Evolutionary conservation across 1,140 invertebrate species (phyloP), one percentile per base, ranked within the genome.

Genomic region (Drosophila lini): DNA sequence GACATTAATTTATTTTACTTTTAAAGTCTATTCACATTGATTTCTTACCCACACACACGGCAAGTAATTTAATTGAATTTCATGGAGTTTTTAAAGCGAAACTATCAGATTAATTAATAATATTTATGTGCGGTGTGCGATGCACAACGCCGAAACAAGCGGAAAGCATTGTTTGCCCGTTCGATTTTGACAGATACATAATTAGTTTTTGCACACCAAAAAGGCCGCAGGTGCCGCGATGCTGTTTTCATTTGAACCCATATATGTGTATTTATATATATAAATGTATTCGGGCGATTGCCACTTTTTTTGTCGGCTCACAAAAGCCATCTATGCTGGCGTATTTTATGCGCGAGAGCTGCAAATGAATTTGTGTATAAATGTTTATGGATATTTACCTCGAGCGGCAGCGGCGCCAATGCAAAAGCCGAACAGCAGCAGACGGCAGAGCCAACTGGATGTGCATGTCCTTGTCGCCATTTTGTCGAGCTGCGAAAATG

Each of bases 401-500:
- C 83, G 62, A 65, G 83, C 57, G 58, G 68, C 68, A 44, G 76
- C 83, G 84, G 80, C 83, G 84, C 83, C 83, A 86, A 83, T 89
- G 83, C 76, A 88, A 74, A 70, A 69, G 60, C 62, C 64, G 58
- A 84, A 52, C 41, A 88, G 50, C 45, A 80, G 62, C 48, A 80
- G 45, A 70, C 76, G 71, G 77, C 77, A 74, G 63, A 83, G 61
- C 63, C 79, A 81, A 74, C 75, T 74, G 62, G 50, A 65, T 41
- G 47, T 55, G 63, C 58, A 75, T 64, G 62, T 80, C 77, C 77
- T 70, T 68, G 81, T 88, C 83, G 83, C 80, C 83, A 88, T 89
- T 86, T 86, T 86, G 83, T 83, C 84, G 83, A 77, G 83, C 80
- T 62, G 77, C 60, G 68, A 83, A 55, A 83, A 86, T 83, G 83